phyloP scores from a whole-genome alignment of 2,888 invertebrate genomes.

The Brachycybe producta region DNA sequence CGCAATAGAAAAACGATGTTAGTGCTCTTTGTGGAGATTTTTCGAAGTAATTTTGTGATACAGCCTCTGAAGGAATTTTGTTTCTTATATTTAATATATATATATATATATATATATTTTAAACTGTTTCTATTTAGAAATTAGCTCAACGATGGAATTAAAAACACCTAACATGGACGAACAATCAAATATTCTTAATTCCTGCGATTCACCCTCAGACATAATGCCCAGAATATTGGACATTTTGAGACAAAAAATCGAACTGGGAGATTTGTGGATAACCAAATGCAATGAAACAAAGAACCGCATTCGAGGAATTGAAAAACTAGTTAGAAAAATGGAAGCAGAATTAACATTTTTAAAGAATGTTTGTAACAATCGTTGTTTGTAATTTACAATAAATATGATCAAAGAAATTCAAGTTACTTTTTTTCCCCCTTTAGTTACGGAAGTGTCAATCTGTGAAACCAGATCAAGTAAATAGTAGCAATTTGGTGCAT shows the following conservation, averaged over 20 bases:
- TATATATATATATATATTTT: too few species aligned
- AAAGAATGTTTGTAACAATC: background rate
- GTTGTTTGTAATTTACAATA: background rate
- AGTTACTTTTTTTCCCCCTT: background rate
- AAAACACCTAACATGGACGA: too few species aligned
- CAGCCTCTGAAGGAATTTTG: too few species aligned
- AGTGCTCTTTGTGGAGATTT: too few species aligned
- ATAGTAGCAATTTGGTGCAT: slow-evolving; percentile 8
- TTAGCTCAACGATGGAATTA: too few species aligned
- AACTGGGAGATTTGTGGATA: slow-evolving; percentile 2
- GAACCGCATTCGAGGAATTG: background rate
- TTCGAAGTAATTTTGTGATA: too few species aligned
- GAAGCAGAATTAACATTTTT: slow-evolving; percentile 11
- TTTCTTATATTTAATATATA: too few species aligned
- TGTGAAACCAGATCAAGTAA: background rate
- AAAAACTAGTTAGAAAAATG: slow-evolving; percentile 12
- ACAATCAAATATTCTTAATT: too few species aligned
- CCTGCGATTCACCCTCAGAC: too few species aligned
- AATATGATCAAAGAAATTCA: background rate
- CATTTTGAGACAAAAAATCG: slow-evolving; percentile 5
- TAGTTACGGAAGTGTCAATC: background rate
- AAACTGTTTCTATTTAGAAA: too few species aligned
- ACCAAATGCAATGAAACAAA: background rate
- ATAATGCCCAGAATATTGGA: too few species aligned
- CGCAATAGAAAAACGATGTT: too few species aligned